Evolutionary conservation across 64 coral and sea anemone species (phyloP).

Genomic region (Pachyseris speciosa): DNA sequence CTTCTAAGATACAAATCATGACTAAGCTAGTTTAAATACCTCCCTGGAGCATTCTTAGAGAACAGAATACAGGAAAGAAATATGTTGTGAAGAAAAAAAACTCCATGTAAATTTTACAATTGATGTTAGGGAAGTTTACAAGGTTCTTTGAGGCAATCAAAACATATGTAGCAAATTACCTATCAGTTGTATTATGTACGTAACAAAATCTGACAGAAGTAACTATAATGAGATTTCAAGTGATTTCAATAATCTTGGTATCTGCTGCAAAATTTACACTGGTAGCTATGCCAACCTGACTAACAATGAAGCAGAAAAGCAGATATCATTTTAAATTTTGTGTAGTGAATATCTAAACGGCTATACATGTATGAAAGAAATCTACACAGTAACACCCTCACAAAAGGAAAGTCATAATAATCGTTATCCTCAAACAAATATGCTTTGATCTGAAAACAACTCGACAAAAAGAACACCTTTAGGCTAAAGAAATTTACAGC

Average conservation of each 20-base stretch:
- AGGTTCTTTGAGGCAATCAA: no score
- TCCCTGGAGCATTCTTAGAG: neutral
- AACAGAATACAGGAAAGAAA: neutral
- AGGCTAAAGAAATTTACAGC: neutral
- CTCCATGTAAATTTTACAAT: neutral
- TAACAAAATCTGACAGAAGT: neutral
- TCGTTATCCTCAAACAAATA: neutral
- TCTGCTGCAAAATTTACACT: neutral
- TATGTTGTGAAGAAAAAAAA: no score
- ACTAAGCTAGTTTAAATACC: neutral
- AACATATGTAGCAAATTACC: neutral
- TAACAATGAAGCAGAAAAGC: neutral
- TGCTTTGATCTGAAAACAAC: neutral
- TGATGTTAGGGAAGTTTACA: neutral
- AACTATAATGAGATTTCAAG: neutral
- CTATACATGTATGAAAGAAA: neutral
- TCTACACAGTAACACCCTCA: neutral
- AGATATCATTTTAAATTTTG: slow-evolving; percentile 5
- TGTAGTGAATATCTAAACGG: neutral
- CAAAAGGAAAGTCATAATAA: neutral
- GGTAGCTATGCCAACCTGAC: neutral
- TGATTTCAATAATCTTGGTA: neutral
- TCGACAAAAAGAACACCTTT: neutral
- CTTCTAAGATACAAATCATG: neutral
- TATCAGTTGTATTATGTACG: neutral